Percentiles rank a stretch among this genome's conserved stretches.
Evolutionary conservation across 2,113 vertebrate genomes (phyloP).

Genomic region (Apeltes quadracus): DNA sequence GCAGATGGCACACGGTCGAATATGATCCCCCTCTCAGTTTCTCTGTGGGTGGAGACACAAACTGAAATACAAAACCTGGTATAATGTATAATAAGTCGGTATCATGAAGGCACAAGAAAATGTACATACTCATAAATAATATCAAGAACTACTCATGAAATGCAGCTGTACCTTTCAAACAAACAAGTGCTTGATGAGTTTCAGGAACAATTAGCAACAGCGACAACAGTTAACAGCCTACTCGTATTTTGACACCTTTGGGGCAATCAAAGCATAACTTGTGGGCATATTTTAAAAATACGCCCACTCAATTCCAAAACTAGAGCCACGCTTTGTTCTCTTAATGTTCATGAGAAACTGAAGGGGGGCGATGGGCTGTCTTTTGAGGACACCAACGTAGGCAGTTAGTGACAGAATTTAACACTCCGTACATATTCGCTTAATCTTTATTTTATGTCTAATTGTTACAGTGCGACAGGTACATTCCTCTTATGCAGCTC

Average conservation of each 20-base stretch:
- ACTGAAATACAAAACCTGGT: conserved; percentile 29
- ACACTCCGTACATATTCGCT: neutral
- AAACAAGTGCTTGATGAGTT: neutral
- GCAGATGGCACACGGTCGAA: conserved; percentile 39
- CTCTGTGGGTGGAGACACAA: conserved; percentile 19
- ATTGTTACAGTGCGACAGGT: neutral
- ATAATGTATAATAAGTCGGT: neutral
- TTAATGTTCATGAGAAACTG: conserved; percentile 16
- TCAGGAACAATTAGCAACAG: neutral
- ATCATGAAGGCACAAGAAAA: conserved; percentile 9
- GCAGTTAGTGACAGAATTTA: neutral
- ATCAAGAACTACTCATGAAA: neutral
- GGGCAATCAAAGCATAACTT: conserved; percentile 19
- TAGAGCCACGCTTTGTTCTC: conserved; percentile 15
- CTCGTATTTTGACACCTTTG: conserved; percentile 13
- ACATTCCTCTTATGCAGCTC: conserved; percentile 5
- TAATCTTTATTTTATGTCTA: neutral
- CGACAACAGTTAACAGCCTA: conserved; percentile 1
- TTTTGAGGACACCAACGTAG: conserved; percentile 3
- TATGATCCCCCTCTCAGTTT: conserved; percentile 24
- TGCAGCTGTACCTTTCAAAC: neutral
- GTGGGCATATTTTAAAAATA: conserved; percentile 28
- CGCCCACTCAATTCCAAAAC: conserved; percentile 26
- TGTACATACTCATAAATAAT: neutral
- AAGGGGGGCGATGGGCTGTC: neutral